Evolutionary conservation across 2,113 vertebrate species (phyloP).

Genomic region (Nibea coibor): DNA sequence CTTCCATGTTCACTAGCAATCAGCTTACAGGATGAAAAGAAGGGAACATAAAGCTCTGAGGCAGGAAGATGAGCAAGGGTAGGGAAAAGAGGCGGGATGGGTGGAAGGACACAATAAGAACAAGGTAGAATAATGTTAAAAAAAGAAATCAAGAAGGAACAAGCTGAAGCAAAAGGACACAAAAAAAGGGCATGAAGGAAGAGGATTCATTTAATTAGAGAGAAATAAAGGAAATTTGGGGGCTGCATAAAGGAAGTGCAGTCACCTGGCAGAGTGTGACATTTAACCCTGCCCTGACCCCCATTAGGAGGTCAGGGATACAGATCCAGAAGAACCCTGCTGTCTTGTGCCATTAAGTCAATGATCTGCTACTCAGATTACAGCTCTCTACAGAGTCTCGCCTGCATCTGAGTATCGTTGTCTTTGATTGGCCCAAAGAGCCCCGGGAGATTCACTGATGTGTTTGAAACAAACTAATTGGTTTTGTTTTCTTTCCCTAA

Average conservation of each 20-base stretch:
- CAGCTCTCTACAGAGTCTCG: slow-evolving; percentile 40
- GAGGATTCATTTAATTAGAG: slow-evolving; percentile 4
- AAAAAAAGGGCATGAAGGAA: neutral
- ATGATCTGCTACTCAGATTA: slow-evolving; percentile 56
- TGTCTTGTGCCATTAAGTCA: slow-evolving; percentile 49
- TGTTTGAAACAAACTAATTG: slow-evolving; percentile 74
- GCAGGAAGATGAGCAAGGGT: slow-evolving; percentile 13
- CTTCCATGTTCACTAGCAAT: slow-evolving; percentile 72
- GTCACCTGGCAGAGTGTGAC: slow-evolving; percentile 48
- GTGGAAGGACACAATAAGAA: slow-evolving; percentile 21
- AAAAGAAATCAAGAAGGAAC: neutral
- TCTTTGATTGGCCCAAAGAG: slow-evolving; percentile 68
- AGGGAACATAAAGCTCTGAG: slow-evolving; percentile 44
- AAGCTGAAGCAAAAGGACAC: neutral
- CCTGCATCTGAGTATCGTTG: slow-evolving; percentile 58
- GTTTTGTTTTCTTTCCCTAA: slow-evolving; percentile 64
- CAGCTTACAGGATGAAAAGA: slow-evolving; percentile 52
- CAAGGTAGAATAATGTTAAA: slow-evolving; percentile 3
- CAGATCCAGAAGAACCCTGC: slow-evolving; percentile 22
- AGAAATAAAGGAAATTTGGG: slow-evolving; percentile 3
- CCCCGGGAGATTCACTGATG: slow-evolving; percentile 49
- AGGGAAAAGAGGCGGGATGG: slow-evolving; percentile 21
- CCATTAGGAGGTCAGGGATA: slow-evolving; percentile 46
- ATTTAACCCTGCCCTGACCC: slow-evolving; percentile 59
- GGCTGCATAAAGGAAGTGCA: neutral